Percentiles rank a stretch among this genome's conserved stretches.
phyloP scores from a whole-genome alignment of 92 coral and sea anemone species.

The Ricordea florida region DNA sequence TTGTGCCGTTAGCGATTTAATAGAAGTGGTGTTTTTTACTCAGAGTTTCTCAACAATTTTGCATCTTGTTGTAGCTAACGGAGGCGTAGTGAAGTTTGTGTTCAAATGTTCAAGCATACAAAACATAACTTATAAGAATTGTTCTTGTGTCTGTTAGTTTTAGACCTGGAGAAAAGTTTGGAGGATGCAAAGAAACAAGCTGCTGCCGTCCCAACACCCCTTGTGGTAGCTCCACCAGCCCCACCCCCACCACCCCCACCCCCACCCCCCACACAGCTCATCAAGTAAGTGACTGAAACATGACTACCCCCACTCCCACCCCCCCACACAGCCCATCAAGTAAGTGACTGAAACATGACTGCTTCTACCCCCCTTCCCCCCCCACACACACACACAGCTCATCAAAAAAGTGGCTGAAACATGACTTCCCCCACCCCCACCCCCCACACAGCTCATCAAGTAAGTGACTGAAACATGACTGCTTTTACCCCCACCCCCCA shows the following conservation, averaged over 20 bases:
- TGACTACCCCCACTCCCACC: constrained; percentile 62
- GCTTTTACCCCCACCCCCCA: constrained; percentile 65
- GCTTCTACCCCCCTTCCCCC: constrained; percentile 69
- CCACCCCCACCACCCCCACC: constrained; percentile 91
- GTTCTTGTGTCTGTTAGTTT: constrained; percentile 15
- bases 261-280: constrained; percentile 73
- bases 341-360: constrained; percentile 17
- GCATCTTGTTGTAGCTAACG: no score
- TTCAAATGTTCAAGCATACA: no score
- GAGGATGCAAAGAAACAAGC: constrained; percentile 58
- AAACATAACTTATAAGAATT: no score
- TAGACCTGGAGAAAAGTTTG: constrained; percentile 56
- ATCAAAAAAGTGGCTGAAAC: constrained; percentile 43
- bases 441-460: constrained; percentile 82
- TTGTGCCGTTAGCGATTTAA: no score
- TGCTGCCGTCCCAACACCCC: constrained; percentile 54
- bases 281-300: constrained; percentile 58
- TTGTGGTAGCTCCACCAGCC: constrained; percentile 50
- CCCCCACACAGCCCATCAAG: constrained; percentile 65
- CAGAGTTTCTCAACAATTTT: no score
- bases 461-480: constrained; percentile 25
- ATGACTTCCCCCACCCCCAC: constrained; percentile 74
- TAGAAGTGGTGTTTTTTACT: no score
- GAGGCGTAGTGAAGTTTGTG: no score
- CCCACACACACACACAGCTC: constrained; percentile 54